These are phyloP conservation scores for Ametastegia equiseti DNA, from an alignment of 2,888 invertebrate species.

Conservation along the genomic window DNA sequence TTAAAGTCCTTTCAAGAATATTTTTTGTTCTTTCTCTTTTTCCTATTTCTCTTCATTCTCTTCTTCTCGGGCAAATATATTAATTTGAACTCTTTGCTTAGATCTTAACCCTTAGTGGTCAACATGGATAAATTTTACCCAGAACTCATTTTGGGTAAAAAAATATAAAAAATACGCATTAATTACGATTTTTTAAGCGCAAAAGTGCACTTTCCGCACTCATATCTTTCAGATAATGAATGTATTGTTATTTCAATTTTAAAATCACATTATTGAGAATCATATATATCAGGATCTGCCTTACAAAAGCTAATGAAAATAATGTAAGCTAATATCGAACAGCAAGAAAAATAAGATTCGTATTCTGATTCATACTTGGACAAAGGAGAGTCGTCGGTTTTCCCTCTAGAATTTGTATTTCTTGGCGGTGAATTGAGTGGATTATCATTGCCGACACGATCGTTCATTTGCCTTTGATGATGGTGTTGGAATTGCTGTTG, in stretches of 20 bases:
- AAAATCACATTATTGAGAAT: no score
- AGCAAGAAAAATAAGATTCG: neutral
- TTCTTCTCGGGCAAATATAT: neutral
- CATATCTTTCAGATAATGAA: no score
- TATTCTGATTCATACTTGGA: constrained; percentile 63
- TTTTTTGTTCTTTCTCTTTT: neutral
- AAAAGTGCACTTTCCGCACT: no score
- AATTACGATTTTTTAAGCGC: no score
- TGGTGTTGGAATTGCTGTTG: constrained; percentile 59
- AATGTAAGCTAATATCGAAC: neutral
- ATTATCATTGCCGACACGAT: constrained; percentile 55
- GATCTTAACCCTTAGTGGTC: no score
- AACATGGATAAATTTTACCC: no score
- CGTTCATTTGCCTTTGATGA: constrained; percentile 57
- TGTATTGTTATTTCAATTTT: no score
- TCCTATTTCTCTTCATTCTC: no score
- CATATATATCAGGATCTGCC: neutral
- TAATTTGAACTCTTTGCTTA: neutral
- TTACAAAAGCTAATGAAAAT: neutral
- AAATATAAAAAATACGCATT: no score
- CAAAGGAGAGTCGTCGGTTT: constrained; percentile 66
- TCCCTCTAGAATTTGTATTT: constrained; percentile 55
- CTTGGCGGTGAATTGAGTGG: constrained; percentile 66
- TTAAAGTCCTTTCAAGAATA: neutral
- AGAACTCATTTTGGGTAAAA: no score